Evolutionary conservation across 2,888 invertebrate species (phyloP), one percentile per base, ranked within the genome.

Genomic region (Cryptus viduatorius): DNA sequence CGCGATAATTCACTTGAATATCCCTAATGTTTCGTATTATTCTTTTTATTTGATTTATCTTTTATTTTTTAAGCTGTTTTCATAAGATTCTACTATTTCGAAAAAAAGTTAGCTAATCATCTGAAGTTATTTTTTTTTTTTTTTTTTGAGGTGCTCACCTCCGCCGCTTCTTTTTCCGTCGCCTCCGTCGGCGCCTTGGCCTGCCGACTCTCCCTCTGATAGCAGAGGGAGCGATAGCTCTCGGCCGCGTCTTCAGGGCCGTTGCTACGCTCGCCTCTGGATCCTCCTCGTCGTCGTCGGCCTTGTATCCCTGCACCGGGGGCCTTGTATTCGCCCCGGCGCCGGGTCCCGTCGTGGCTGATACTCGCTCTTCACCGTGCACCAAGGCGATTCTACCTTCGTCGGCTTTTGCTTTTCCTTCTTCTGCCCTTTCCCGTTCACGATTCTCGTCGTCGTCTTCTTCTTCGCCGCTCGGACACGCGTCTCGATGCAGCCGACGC

Each of bases 111-210:
- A 12, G 56, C 10, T 24, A 4, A 56, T 56, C 5, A 12, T 53
- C 19, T 53, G 16, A 8, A 8, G 4, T 19, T 2, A 1, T 10
- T 19, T 4, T 5, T 16, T 50, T 76, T 14, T 67, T 46, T 50
- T 65, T 65, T 24, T 59, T 44, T 12, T 65, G 14, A 14, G n/a
- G 29, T 75, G 86, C 90, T 91, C 92, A 93, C 93, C 93, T 88
- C 83, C 88, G 92, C 90, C 93, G 93, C 90, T 92, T 92, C 93
- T 93, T 93, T 93, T 93, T 93, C 90, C 93, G 93, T 89, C 93
- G 91, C 89, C 93, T 92, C 89, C 93, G 92, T 90, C 92, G 92
- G 89, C 93, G 91, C 83, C 90, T 90, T 88, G 91, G 90, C 88
- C 91, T 89, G 89, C 89, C 90, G 88, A 88, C 88, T 88, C 89